These are phyloP conservation scores for Callipepla californica DNA, from an alignment of 2,113 vertebrate genomes.

Conservation along the genomic window DNA sequence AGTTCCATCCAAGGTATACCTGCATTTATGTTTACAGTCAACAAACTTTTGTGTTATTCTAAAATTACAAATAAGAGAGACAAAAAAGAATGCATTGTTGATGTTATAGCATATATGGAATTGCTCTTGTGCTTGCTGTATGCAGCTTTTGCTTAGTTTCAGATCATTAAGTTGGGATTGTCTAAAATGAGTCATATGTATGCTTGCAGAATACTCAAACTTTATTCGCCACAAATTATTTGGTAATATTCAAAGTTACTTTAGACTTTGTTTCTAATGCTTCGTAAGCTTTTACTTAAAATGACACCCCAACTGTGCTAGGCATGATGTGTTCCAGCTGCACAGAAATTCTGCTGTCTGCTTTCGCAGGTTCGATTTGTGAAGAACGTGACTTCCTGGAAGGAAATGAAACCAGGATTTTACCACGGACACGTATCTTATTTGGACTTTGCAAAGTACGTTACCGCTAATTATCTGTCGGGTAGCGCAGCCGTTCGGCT, in stretches of 20 bases:
- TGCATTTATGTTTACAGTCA: background rate
- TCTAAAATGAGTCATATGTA: background rate
- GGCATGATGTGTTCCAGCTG: background rate
- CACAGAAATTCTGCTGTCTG: conserved; percentile 18
- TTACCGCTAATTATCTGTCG: background rate
- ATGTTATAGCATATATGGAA: background rate
- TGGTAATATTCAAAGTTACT: background rate
- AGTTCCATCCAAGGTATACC: background rate
- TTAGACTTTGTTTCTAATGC: background rate
- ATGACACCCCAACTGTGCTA: background rate
- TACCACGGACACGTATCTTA: conserved; percentile 96
- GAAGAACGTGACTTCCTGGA: conserved; percentile 95
- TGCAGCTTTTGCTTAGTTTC: conserved; percentile 15
- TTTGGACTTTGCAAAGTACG: conserved; percentile 96
- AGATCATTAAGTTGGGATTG: background rate
- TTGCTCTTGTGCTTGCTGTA: background rate
- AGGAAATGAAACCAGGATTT: conserved; percentile 96
- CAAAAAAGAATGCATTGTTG: background rate
- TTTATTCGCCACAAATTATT: conserved; percentile 1
- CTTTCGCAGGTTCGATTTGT: conserved; percentile 91
- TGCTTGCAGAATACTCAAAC: background rate
- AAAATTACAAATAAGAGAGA: background rate
- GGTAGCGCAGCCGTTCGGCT: background rate
- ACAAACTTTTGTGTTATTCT: background rate
- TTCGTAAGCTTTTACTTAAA: background rate